Evolutionary conservation across 2,888 invertebrate genomes (phyloP), one percentile per base, ranked within the genome.

Genomic region (Eremobia ochroleuca): DNA sequence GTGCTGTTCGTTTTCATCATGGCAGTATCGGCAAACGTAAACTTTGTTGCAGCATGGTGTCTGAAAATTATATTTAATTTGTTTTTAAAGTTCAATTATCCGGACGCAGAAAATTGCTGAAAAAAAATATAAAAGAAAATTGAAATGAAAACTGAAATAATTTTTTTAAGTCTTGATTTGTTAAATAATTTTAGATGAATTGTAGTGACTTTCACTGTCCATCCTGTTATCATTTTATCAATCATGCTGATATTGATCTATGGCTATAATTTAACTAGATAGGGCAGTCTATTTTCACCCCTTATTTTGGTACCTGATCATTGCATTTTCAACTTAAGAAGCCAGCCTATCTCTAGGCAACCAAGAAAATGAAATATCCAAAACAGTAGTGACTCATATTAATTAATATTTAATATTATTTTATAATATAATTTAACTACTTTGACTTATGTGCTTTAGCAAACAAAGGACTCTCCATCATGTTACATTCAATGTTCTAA

Each of bases 1-100:
- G 93, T 99, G 99, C 81, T 98, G 97, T 92, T 99, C 99, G 58
- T 95, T 98, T 91, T 99, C 99, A 94, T 99, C 99, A 89, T 99
- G 99, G 91, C 99, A 99, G 93, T 99, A 98, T 49, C 99, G 97
- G 92, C 99, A 99, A 82, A 98, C 98, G 94, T 99, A 99, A 15
- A 98, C 97, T 94, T 98, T 98, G 91, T 98, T 98, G 95, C 99
- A 99, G 93, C 99, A 99, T 73, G 99, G 99, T 34, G 99, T 98
- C 99, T 99, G 96, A 34, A 97, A 96, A n/a, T 18, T 0, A n/a
- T 8, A n/a, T 43, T 34, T 46, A 28, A 4, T 58, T 62, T 43
- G 8, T n/a, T 46, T 18, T 25, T 13, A 31, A 49, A 25, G 6
- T 37, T 61, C 13, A 34, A 34, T 15, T 28, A 34, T 0, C 43